Evolutionary conservation across 2,797 vertebrate genomes (phyloP).

Genomic region (Lycodopsis pacificus): DNA sequence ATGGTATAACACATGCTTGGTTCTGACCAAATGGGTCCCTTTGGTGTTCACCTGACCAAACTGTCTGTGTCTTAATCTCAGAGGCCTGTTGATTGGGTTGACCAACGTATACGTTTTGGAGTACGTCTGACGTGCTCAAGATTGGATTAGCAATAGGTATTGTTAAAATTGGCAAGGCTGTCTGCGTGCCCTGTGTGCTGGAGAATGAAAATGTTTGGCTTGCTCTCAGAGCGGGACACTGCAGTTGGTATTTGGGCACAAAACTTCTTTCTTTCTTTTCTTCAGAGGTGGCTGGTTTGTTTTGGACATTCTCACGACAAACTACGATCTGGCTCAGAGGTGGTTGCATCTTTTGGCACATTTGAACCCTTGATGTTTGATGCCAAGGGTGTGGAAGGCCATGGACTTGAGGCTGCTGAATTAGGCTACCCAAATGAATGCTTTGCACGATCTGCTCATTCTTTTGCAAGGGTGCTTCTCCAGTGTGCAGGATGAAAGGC

Average conservation of each 20-base stretch:
- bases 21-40: conserved; percentile 82
- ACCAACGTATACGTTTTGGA: conserved; percentile 81
- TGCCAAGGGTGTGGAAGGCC: conserved; percentile 87
- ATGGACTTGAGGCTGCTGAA: conserved; percentile 84
- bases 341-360: conserved; percentile 77
- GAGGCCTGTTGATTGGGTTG: conserved; percentile 78
- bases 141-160: conserved; percentile 82
- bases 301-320: conserved; percentile 75
- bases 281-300: conserved; percentile 67
- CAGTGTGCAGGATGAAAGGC: conserved; percentile 77
- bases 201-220: conserved; percentile 85
- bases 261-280: conserved; percentile 77
- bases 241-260: conserved; percentile 95
- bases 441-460: conserved; percentile 82
- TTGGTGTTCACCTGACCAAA: conserved; percentile 84
- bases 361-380: conserved; percentile 80
- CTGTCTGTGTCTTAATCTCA: conserved; percentile 78
- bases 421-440: conserved; percentile 82
- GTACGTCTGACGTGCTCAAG: conserved; percentile 77
- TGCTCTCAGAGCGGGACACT: conserved; percentile 83
- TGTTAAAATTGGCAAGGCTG: conserved; percentile 82
- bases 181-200: conserved; percentile 79
- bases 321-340: conserved; percentile 76
- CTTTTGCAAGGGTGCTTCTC: conserved; percentile 73
- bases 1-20: conserved; percentile 80